Evolutionary conservation across 2,113 vertebrate genomes (phyloP), one percentile per base, ranked within the genome.

Genomic region (Cebus imitator): DNA sequence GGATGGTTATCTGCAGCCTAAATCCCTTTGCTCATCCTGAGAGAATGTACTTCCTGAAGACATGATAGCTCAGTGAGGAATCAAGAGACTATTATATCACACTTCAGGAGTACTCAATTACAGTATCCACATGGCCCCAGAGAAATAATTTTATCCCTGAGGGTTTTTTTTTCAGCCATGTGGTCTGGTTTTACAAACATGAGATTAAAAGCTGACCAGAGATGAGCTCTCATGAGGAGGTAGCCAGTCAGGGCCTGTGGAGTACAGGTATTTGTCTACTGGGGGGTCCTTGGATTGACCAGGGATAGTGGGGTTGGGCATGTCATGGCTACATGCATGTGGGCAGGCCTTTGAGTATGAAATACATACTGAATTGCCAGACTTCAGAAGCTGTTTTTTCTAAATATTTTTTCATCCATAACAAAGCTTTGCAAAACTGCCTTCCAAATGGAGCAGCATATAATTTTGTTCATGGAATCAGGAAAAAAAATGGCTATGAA

Each of bases 131-230:
- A 45, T 87, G 43, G 87, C 92, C 95, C 75, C 40, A 64, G 87
- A 97, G 92, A 94, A 95, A 94, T 90, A 35, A 85, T 75, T 96
- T 92, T 72, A 96, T 97, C 96, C 91, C 91, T 95, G 92, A 97
- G 93, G 80, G 32, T 72, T 92, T 43, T 21, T 79, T 83, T 76
- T 96, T 72, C n/a, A 96, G 81, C 50, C 35, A 3, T 84, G 87
- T 14, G 40, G 84, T 78, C 82, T 96, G 84, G 37, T 95, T 97
- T 92, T 96, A 84, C 95, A 96, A 95, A 97, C 45, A 92, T 23
- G 45, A 94, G 84, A 96, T 94, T 97, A 91, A 90, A 96, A 91
- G n/a, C 87, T 80, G 94, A 93, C 75, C 86, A 80, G 95, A 92
- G 83, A 95, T n/a, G 86, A 66, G 30, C n/a, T 50, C 58, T 25